Evolutionary conservation across 2,888 invertebrate genomes (phyloP).

Genomic region (Oegoconia quadripuncta): DNA sequence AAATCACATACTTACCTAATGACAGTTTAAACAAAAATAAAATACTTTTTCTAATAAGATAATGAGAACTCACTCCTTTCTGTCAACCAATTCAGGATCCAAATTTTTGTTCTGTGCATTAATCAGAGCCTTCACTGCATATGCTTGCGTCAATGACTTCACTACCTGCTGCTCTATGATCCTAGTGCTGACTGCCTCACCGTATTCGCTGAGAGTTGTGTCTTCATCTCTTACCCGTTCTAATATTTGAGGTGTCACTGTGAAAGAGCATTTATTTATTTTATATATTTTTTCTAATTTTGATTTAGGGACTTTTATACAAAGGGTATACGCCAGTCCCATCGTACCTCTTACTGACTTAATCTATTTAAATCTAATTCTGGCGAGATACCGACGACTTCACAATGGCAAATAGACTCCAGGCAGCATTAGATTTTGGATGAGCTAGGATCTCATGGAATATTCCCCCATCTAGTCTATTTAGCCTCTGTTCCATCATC

Average conservation of each 20-base stretch:
- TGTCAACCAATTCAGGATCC: conserved; percentile 38
- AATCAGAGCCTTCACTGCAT: conserved; percentile 42
- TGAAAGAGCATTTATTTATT: background rate
- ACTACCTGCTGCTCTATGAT: conserved; percentile 48
- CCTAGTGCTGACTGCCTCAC: conserved; percentile 37
- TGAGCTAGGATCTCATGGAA: too few relatives aligned
- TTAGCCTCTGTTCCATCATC: too few relatives aligned
- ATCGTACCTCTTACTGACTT: too few relatives aligned
- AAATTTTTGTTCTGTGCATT: conserved; percentile 33
- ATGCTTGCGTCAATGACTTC: conserved; percentile 44
- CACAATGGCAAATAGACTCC: too few relatives aligned
- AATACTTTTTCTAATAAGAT: background rate
- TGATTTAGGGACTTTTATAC: too few relatives aligned
- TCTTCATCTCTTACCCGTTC: conserved; percentile 28
- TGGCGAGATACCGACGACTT: too few relatives aligned
- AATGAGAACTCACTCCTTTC: conserved; percentile 54
- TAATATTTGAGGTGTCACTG: conserved; percentile 36
- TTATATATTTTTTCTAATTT: too few relatives aligned
- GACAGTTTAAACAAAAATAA: background rate
- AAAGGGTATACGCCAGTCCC: too few relatives aligned
- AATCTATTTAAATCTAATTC: too few relatives aligned
- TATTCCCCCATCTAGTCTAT: too few relatives aligned
- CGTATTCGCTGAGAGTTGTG: conserved; percentile 34
- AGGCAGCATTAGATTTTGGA: too few relatives aligned
- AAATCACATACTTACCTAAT: background rate